Base-by-base conservation (phyloP, 2,797 vertebrate species). In the Alectoris magna region DNA sequence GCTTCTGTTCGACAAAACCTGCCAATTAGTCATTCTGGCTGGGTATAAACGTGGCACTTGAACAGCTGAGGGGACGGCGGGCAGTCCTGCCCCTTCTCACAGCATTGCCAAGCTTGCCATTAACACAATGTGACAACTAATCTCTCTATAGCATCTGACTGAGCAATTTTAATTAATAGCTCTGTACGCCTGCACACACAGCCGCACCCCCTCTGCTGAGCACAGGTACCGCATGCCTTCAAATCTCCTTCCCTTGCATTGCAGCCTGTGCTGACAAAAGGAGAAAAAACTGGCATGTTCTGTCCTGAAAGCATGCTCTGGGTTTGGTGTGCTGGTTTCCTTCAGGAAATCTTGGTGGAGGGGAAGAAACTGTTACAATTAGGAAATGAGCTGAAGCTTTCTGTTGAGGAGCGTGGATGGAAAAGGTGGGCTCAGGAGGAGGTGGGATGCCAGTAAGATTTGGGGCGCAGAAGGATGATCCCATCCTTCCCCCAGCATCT, bases 121-220 rank as follows among this genome's bases (percentile, higher is more conserved):
- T 98, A 98, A 98, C 97, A 97, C 97, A 97, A 97, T 97, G 97
- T 98, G 98, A 98, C 98, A 98, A 98, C 97, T 97, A 97, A 97
- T 97, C 97, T 98, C 97, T 97, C 97, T 96, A 95, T 93, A 97
- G 97, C 97, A 97, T 97, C 97, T 97, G 98, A 98, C 95, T 83
- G 96, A 96, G 97, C 97, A 96, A 92, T 95, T 98, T 97, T 98
- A 98, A 98, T 98, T 98, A 97, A 96, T 90, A 94, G 97, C 94
- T 94, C 91, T 88, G 92, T 77, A 66, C 79, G 70, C 95, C 91
- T 18, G 70, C 87, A 88, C 88, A 55, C 90, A 56, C 75, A 3
- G 79, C 41, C 69, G 75, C n/a, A 22, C 46, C 80, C 94, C 88
- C 93, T 73, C 81, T 0, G 14, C 87, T 83, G 63, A 1, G 3